Base-by-base conservation (phyloP, 2,888 invertebrate species). In the Phyto melanocephala region DNA sequence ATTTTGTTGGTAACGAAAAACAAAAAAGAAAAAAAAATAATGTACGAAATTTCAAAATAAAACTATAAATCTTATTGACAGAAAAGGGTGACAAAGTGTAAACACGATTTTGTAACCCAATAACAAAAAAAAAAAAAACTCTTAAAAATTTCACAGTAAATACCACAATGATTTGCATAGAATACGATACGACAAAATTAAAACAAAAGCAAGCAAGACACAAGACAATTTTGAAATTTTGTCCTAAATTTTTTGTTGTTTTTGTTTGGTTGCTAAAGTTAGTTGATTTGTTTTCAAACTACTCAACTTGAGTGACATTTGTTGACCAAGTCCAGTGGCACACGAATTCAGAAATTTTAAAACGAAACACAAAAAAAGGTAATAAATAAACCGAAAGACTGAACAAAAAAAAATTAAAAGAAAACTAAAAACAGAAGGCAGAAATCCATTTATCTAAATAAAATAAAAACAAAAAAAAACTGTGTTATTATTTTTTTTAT, bases 71-170 rank as follows among this genome's bases (percentile, higher is more conserved):
- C 88, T 89, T 88, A 85, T 88, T 88, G 87, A 88, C 88, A 89
- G 88, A 88, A 83, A 84, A 89, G 88, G 89, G 88, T 89, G 88
- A 89, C 88, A 89, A 89, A 89, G 88, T 89, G 89, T 89, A 89
- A 89, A 89, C 88, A 89, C 88, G 87, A 88, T 88, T 87, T 87
- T 88, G 87, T 86, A 86, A 88, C 87, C 85, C 85, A 70, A 70
- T 35, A 15, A 37, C 50, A 72, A 15, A 52, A 70, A 56, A 54
- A 68, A 45, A 10, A 58, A 77, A 52, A 50, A 60, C 17, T 8
- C 24, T 33, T 37, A 63, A 68, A 62, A 1, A 74, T 50, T 78
- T 72, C 56, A 28, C 54, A 65, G 50, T 42, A 40, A 67, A 40
- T 68, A 35, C 50, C 72, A 56, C 72, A 78, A 71, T 71, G 47